Conservation (phyloP, 2,797 vertebrate genomes). For the Gymnothorax reevesii region DNA sequence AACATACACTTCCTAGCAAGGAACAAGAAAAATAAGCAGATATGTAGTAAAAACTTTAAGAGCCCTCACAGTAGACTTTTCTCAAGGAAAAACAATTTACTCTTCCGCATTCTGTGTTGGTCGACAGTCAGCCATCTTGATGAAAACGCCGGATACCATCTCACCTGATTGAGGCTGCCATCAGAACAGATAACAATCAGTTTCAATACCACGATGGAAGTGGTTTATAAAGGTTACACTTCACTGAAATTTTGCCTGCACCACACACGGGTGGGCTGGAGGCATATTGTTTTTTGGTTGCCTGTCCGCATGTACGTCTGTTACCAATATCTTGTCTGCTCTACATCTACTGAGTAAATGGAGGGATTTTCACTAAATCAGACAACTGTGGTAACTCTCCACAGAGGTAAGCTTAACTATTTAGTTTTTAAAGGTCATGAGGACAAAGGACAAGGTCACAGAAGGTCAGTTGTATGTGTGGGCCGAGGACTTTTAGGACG, state of each 20-base stretch:
- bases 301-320: too few species aligned
- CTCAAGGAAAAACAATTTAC: not conserved
- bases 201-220: not conserved
- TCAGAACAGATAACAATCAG: not conserved
- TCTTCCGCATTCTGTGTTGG: not conserved
- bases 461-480: too few species aligned
- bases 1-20: not conserved
- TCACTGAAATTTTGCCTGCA: not conserved
- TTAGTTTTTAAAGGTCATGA: too few species aligned
- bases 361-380: too few species aligned
- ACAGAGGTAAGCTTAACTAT: too few species aligned
- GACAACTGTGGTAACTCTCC: too few species aligned
- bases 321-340: too few species aligned
- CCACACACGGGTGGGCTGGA: too few species aligned
- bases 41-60: not conserved
- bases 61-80: not conserved
- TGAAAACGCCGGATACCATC: not conserved
- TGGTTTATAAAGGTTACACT: not conserved
- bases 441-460: too few species aligned
- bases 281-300: too few species aligned
- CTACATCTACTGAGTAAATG: too few species aligned
- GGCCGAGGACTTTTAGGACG: too few species aligned
- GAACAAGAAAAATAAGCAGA: not conserved
- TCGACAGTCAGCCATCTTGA: not conserved
- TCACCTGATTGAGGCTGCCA: not conserved